Evolutionary conservation across 2,797 vertebrate genomes (phyloP), one percentile per base, ranked within the genome.

Genomic region (Danio aesculapii): DNA sequence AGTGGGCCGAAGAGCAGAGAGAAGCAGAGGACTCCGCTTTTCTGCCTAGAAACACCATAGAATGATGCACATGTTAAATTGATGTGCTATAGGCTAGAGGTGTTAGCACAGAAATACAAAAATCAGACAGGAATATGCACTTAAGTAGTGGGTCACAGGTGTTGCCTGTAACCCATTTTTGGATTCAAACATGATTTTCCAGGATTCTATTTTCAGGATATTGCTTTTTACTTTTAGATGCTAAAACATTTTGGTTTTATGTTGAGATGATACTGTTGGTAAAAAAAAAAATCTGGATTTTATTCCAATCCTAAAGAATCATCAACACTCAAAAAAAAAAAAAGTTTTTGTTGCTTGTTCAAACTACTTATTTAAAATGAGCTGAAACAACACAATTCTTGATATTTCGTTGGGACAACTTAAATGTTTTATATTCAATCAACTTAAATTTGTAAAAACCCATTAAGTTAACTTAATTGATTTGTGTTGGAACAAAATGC

Each of bases 11-110:
- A 96, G 95, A 61, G 96, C 94, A 72, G 96, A 92, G 47, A 95
- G 94, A 69, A 97, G 91, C 87, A 95, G 94, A 0, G 98, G 97
- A 85, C 97, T 99, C 85, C 95, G 93, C 43, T 94, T 94, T 84
- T 98, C 97, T 6, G 93, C 96, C 98, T 99, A 70, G 41, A 10
- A 21, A 46, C 19, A 78, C 8, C 50, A 58, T n/a, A 53, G 9
- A 19, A 73, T 57, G 6, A 62, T 71, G 21, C 8, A 41, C 2
- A 10, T 8, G 44, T 53, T 44, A 59, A 68, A 61, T 61, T 8
- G 6, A 52, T 13, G 2, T 12, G 8, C 12, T 52, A 30, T 6
- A 70, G 39, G 16, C 16, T 44, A 17, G 8, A 63, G 13, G 14
- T 0, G 5, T 63, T 62, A 41, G 14, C 49, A 69, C 13, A 52